Conservation (phyloP, 2,888 invertebrate species). For the Synanthedon myopaeformis region DNA sequence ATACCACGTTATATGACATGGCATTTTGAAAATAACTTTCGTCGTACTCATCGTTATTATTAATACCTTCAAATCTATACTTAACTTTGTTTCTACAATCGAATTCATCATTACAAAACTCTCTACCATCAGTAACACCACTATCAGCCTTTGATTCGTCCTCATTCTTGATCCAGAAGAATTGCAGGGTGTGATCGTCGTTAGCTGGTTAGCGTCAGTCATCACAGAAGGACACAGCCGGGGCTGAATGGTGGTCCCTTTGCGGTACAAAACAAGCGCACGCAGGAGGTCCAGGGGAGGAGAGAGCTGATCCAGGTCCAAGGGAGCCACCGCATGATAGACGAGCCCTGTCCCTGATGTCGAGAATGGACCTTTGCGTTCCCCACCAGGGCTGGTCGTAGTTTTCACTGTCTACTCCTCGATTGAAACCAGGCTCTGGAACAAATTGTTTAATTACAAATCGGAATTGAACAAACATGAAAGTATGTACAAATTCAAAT, state of each 20-base stretch:
- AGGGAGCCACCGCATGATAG: conserved; percentile 51
- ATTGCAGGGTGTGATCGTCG: conserved; percentile 12
- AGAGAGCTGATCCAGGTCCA: conserved; percentile 51
- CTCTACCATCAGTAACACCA: neutral
- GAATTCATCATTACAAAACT: neutral
- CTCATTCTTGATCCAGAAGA: conserved; percentile 19
- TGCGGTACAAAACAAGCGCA: conserved; percentile 57
- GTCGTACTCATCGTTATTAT: neutral
- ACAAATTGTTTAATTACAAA: neutral
- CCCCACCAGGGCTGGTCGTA: conserved; percentile 35
- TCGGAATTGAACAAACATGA: too few relatives aligned
- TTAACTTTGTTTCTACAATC: neutral
- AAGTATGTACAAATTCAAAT: too few relatives aligned
- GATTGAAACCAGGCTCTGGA: conserved; percentile 36
- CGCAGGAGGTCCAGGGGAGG: conserved; percentile 53
- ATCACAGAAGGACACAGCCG: conserved; percentile 72
- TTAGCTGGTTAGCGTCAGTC: conserved; percentile 49
- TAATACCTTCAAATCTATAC: neutral
- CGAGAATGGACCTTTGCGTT: conserved; percentile 34
- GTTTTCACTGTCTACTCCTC: conserved; percentile 17
- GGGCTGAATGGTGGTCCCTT: conserved; percentile 69
- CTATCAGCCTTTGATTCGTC: conserved; percentile 1
- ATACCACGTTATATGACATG: conserved; percentile 3
- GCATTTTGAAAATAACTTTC: neutral
- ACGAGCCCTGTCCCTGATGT: conserved; percentile 50